Percentiles rank a stretch among this genome's conserved stretches.
Conservation (phyloP, 2,888 invertebrate genomes). For the Agriopis leucophaearia region DNA sequence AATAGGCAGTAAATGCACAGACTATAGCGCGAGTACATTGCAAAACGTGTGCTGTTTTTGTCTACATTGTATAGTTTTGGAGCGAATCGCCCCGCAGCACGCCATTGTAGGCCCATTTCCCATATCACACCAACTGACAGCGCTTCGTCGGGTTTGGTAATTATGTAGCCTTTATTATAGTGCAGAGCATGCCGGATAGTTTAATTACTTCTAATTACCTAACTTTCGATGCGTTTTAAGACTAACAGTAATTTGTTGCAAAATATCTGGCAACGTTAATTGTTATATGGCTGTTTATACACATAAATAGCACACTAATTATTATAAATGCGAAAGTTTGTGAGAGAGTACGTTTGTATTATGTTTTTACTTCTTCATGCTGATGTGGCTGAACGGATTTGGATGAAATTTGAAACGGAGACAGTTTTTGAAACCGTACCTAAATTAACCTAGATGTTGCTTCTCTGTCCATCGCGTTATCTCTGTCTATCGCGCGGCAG, state of each 20-base stretch:
- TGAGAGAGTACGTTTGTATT: too few relatives aligned
- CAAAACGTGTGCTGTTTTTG: not conserved
- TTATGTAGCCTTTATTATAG: slow-evolving; percentile 27
- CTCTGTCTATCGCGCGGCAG: too few relatives aligned
- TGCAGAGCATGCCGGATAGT: slow-evolving; percentile 4
- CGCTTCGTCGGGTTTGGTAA: slow-evolving; percentile 27
- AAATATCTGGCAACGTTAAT: not conserved
- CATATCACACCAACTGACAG: slow-evolving; percentile 32
- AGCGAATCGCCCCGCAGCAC: slow-evolving; percentile 19
- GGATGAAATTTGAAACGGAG: too few relatives aligned
- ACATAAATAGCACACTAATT: too few relatives aligned
- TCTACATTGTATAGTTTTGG: slow-evolving; percentile 23
- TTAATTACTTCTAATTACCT: slow-evolving; percentile 17
- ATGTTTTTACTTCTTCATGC: too few relatives aligned
- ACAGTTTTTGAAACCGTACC: too few relatives aligned
- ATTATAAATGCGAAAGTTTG: too few relatives aligned
- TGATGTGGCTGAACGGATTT: too few relatives aligned
- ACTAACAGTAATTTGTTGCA: not conserved
- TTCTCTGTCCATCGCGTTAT: too few relatives aligned
- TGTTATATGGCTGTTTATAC: too few relatives aligned
- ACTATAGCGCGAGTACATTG: not conserved
- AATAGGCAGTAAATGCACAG: not conserved
- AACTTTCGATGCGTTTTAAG: slow-evolving; percentile 1
- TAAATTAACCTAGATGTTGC: too few relatives aligned
- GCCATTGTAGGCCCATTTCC: slow-evolving; percentile 22